Percentiles rank a stretch among this genome's conserved stretches.
Evolutionary conservation across 2,888 invertebrate species (phyloP).

Genomic region (Eupithecia abbreviata): DNA sequence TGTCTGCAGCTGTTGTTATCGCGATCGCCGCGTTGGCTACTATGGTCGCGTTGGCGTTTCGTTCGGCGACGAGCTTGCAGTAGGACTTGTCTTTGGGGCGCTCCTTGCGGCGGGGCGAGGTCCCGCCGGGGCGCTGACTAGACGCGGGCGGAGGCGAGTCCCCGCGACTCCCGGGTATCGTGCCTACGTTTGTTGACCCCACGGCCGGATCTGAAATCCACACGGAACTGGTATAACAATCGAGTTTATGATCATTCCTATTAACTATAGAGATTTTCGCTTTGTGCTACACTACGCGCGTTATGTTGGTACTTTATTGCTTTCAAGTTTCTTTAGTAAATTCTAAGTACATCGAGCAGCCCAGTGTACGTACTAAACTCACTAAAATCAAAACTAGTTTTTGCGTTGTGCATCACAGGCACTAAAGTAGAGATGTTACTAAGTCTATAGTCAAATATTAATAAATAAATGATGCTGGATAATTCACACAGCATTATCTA

Average conservation of each 20-base stretch:
- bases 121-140: slow-evolving; percentile 53
- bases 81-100: slow-evolving; percentile 82
- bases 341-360: too few species aligned
- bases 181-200: slow-evolving; percentile 89
- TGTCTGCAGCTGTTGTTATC: slow-evolving; percentile 51
- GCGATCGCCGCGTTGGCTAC: slow-evolving; percentile 51
- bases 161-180: slow-evolving; percentile 72
- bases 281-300: neutral
- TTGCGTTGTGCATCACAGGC: neutral
- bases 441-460: too few species aligned
- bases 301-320: neutral
- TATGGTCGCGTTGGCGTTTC: slow-evolving; percentile 46
- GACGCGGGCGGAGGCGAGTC: slow-evolving; percentile 67
- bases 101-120: slow-evolving; percentile 69
- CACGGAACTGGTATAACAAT: slow-evolving; percentile 44
- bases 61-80: slow-evolving; percentile 82
- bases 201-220: slow-evolving; percentile 70
- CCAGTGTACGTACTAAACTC: too few species aligned
- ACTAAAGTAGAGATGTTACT: neutral
- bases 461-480: too few species aligned
- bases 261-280: neutral
- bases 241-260: slow-evolving; percentile 14
- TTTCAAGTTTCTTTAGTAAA: neutral
- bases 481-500: too few species aligned
- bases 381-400: neutral